Evolutionary conservation across 2,888 invertebrate genomes (phyloP).

Genomic region (Parapristionchus giblindavisi): DNA sequence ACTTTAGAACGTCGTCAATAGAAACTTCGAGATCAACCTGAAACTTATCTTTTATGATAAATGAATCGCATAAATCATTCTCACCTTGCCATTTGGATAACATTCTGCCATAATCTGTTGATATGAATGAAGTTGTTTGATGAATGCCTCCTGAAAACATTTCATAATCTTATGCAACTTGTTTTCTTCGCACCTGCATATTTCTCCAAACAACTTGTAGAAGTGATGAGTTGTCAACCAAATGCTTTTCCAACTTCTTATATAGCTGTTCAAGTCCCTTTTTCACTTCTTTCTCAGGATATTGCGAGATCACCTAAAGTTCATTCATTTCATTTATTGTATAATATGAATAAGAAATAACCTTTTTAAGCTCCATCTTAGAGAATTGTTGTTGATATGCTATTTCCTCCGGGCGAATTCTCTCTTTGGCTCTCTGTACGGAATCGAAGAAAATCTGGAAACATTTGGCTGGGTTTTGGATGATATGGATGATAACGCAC

Average conservation of each 20-base stretch:
- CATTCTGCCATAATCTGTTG: slow-evolving; percentile 78
- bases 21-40: slow-evolving; percentile 84
- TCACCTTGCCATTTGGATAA: slow-evolving; percentile 60
- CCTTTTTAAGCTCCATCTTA: slow-evolving; percentile 92
- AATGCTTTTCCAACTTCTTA: slow-evolving; percentile 86
- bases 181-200: slow-evolving; percentile 79
- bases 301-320: slow-evolving; percentile 81
- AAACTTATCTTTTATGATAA: not conserved
- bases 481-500: slow-evolving; percentile 72
- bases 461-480: not conserved
- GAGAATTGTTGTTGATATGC: slow-evolving; percentile 96
- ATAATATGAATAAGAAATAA: slow-evolving; percentile 69
- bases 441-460: slow-evolving; percentile 92
- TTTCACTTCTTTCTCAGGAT: slow-evolving; percentile 83
- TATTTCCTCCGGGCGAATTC: slow-evolving; percentile 92
- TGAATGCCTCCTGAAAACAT: slow-evolving; percentile 83
- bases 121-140: slow-evolving; percentile 90
- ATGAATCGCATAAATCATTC: not conserved
- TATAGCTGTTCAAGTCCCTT: slow-evolving; percentile 66
- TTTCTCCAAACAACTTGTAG: slow-evolving; percentile 94
- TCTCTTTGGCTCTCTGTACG: slow-evolving; percentile 87
- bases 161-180: too few species aligned
- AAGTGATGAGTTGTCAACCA: slow-evolving; percentile 75
- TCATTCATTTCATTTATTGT: not conserved
- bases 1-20: slow-evolving; percentile 91